These are phyloP conservation scores for Thunnus albacares DNA, from an alignment of 2,797 vertebrate species.

Conservation along the genomic window DNA sequence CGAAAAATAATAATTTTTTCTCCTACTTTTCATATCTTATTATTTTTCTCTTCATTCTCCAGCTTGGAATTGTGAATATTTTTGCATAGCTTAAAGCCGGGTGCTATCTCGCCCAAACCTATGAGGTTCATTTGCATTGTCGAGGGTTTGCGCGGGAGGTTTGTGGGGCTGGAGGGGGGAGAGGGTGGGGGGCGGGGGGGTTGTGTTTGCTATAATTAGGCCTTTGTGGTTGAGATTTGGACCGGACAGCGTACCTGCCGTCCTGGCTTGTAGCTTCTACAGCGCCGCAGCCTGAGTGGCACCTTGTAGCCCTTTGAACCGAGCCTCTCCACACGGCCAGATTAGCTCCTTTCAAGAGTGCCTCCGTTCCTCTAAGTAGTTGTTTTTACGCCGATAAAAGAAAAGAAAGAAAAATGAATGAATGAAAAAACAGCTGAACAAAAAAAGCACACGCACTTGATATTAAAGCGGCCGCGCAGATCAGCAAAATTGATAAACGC, in stretches of 20 bases:
- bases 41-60: slow-evolving; percentile 72
- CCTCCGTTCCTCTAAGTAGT: slow-evolving; percentile 52
- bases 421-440: slow-evolving; percentile 42
- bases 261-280: slow-evolving; percentile 19
- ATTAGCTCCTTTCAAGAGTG: slow-evolving; percentile 59
- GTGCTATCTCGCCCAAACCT: slow-evolving; percentile 67
- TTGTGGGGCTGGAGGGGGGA: slow-evolving; percentile 2
- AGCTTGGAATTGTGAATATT: slow-evolving; percentile 66
- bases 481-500: slow-evolving; percentile 81
- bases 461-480: slow-evolving; percentile 89
- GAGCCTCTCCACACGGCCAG: slow-evolving; percentile 29
- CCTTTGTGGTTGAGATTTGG: slow-evolving; percentile 47
- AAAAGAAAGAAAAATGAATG: slow-evolving; percentile 49
- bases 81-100: slow-evolving; percentile 74
- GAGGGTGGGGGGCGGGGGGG: neutral
- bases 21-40: slow-evolving; percentile 75
- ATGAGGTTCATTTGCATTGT: slow-evolving; percentile 69
- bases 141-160: slow-evolving; percentile 32
- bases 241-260: slow-evolving; percentile 33
- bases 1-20: slow-evolving; percentile 62
- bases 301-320: slow-evolving; percentile 51
- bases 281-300: slow-evolving; percentile 38
- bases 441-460: slow-evolving; percentile 53
- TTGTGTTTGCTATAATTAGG: slow-evolving; percentile 31
- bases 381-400: slow-evolving; percentile 55